Evolutionary conservation across 2,797 vertebrate genomes (phyloP).

Genomic region (Tenualosa thibaudeaui): DNA sequence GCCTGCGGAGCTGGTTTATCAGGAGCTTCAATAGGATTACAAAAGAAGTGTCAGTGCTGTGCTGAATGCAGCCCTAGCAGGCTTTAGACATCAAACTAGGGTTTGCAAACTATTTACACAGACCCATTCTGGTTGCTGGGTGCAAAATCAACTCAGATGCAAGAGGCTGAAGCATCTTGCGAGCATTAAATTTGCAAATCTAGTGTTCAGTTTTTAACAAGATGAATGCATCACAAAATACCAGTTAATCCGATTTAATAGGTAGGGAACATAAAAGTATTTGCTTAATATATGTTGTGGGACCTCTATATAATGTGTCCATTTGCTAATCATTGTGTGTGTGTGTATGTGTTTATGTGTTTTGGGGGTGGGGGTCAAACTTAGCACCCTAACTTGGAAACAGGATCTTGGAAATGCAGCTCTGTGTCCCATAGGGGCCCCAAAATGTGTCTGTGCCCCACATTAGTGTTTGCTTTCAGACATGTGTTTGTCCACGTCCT

Average conservation of each 20-base stretch:
- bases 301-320: not conserved
- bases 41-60: not conserved
- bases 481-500: slow-evolving; percentile 47
- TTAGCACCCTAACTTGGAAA: not conserved
- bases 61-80: not conserved
- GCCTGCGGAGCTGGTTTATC: not conserved
- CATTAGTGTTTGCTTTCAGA: slow-evolving; percentile 37
- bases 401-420: slow-evolving; percentile 33
- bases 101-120: not conserved
- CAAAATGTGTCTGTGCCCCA: slow-evolving; percentile 2
- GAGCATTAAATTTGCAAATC: not conserved
- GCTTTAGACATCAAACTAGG: not conserved
- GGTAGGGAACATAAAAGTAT: not conserved
- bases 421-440: slow-evolving; percentile 1
- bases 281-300: not conserved
- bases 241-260: too few relatives aligned
- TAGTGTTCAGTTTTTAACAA: not conserved
- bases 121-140: not conserved
- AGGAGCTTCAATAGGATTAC: not conserved
- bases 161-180: not conserved
- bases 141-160: not conserved
- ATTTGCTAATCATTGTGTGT: not conserved
- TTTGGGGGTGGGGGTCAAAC: not conserved
- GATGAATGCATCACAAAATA: not conserved
- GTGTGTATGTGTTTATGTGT: not conserved